Percentiles rank a stretch among this genome's conserved stretches.
Conservation (phyloP, 2,888 invertebrate genomes). For the Lochmaea capreae region DNA sequence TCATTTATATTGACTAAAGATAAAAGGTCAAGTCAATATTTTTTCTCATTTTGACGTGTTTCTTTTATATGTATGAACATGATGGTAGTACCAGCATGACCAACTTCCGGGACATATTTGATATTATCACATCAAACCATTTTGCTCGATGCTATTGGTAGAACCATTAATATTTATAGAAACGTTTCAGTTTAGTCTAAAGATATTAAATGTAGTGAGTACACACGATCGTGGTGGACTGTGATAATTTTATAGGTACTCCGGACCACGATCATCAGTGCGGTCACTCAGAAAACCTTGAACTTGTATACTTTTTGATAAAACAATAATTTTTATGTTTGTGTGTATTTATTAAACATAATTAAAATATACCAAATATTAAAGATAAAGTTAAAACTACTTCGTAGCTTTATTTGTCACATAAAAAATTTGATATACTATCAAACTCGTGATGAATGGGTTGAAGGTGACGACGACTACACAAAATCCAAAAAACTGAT, state of each 20-base stretch:
- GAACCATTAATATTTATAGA: too few relatives aligned
- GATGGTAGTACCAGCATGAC: neutral
- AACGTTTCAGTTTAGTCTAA: too few relatives aligned
- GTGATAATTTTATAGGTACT: too few relatives aligned
- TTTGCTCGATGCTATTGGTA: neutral
- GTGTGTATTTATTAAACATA: too few relatives aligned
- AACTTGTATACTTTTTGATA: too few relatives aligned
- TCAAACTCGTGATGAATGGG: neutral
- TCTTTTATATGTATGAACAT: neutral
- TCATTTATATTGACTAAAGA: constrained; percentile 1
- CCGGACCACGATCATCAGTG: too few relatives aligned
- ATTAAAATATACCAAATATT: too few relatives aligned
- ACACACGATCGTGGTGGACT: too few relatives aligned
- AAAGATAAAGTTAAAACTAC: too few relatives aligned
- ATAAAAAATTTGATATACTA: neutral
- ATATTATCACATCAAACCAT: neutral
- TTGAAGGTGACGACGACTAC: neutral
- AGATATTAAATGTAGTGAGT: too few relatives aligned
- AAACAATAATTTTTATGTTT: too few relatives aligned
- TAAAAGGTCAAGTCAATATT: constrained; percentile 1
- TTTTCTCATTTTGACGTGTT: constrained; percentile 1
- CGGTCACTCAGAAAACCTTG: too few relatives aligned
- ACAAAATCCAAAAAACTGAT: neutral
- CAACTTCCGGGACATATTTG: neutral
- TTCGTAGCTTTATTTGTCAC: neutral